phyloP scores from a whole-genome alignment of 2,888 invertebrate species.

The Dasysyrphus tricinctus region DNA sequence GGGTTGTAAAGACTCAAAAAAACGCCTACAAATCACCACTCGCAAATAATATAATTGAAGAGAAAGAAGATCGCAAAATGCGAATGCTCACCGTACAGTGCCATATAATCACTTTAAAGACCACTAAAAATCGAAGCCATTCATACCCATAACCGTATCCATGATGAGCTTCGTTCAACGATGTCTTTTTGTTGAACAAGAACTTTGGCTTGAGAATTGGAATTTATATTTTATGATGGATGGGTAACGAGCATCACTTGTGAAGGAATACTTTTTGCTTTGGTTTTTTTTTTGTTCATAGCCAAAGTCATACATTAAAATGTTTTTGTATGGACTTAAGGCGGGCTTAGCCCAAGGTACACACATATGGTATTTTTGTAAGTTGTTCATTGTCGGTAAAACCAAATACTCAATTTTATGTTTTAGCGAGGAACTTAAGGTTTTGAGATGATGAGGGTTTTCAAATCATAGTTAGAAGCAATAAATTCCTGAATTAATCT shows the following conservation, averaged over 20 bases:
- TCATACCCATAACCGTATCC: constrained; percentile 27
- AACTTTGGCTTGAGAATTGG: background rate
- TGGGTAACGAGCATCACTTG: constrained; percentile 60
- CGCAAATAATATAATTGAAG: constrained; percentile 62
- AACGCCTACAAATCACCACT: constrained; percentile 72
- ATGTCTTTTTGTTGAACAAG: constrained; percentile 8
- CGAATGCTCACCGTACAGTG: constrained; percentile 62
- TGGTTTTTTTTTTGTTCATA: background rate
- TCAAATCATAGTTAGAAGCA: background rate
- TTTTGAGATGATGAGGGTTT: background rate
- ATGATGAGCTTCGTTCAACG: constrained; percentile 25
- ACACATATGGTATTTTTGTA: background rate
- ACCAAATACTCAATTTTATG: constrained; percentile 1
- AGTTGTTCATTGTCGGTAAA: constrained; percentile 5
- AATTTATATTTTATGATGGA: constrained; percentile 45
- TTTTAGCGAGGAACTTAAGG: background rate
- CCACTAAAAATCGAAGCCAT: constrained; percentile 67
- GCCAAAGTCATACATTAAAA: constrained; percentile 17
- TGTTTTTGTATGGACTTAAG: constrained; percentile 22
- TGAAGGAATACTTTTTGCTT: background rate
- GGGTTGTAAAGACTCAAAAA: constrained; percentile 54
- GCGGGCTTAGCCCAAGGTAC: background rate
- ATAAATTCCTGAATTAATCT: constrained; percentile 1
- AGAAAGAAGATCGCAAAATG: constrained; percentile 51
- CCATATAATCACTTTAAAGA: constrained; percentile 73